These are phyloP conservation scores for Chamaea fasciata DNA, from an alignment of 2,113 vertebrate species.

Conservation along the genomic window DNA sequence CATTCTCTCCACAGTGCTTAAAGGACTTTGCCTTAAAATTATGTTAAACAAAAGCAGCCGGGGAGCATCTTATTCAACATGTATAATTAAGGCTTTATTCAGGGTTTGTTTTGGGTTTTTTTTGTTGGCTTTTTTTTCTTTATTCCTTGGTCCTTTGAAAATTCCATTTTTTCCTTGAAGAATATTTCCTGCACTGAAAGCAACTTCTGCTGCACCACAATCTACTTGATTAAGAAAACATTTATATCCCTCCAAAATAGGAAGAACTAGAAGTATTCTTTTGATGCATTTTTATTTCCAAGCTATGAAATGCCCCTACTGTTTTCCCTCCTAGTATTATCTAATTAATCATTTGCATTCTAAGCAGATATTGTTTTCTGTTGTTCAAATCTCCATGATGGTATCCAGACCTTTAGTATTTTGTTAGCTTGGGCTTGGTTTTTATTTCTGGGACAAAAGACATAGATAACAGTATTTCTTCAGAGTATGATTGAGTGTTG, in stretches of 20 bases:
- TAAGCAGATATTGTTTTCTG: background rate
- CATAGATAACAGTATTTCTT: no score
- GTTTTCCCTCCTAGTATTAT: background rate
- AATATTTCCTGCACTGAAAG: background rate
- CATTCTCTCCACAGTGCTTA: background rate
- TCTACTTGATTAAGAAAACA: background rate
- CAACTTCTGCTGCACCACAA: background rate
- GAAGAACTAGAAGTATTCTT: background rate
- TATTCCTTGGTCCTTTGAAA: background rate
- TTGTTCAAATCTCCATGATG: background rate
- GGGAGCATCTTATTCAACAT: background rate
- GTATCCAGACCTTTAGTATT: background rate
- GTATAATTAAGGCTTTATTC: background rate
- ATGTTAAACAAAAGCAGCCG: background rate
- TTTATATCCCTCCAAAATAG: background rate
- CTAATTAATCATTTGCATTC: background rate
- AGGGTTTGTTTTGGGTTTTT: background rate
- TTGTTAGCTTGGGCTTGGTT: background rate
- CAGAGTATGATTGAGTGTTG: background rate
- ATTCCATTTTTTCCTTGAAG: background rate
- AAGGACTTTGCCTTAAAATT: constrained; percentile 22
- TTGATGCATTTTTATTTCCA: background rate
- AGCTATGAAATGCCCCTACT: background rate
- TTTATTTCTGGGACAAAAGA: background rate
- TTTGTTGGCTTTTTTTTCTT: background rate